Evolutionary conservation across 2,888 invertebrate genomes (phyloP), one percentile per base, ranked within the genome.

Genomic region (Mycalesis mineus): DNA sequence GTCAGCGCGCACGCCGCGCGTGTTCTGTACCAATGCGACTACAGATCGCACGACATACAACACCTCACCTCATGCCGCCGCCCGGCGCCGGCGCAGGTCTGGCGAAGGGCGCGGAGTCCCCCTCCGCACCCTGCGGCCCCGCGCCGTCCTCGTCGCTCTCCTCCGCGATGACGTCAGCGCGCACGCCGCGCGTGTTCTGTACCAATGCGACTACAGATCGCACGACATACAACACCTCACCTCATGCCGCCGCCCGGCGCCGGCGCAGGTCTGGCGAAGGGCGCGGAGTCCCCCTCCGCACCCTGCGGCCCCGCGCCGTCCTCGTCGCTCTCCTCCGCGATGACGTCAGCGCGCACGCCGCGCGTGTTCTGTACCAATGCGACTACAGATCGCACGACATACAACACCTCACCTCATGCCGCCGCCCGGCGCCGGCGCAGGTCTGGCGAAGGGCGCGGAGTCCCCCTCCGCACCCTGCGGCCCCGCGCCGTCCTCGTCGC

Each of bases 81-180:
- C 0, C 31, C 9, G 14, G 15, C 11, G 71, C 68, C 2, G 68
- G 68, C 15, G 64, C 53, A 0, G 77, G 79, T 68, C 78, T 62
- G 0, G 59, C 55, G 33, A 67, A 65, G 9, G 57, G 56, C 7
- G 49, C 48, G 7, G 36, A 1, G 31, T 31, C 15, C 45, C 45
- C 5, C 45, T 39, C 39, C 8, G 33, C 33, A 7, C 33, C 33
- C 33, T 33, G 33, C 33, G 7, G 9, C 61, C 58, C 73, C 29
- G 72, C 80, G 53, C 42, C 63, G 0, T 68, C 67, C 29, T 72
- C 80, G 52, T 78, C 76, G 7, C 75, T 81, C 60, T 91, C 84
- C 66, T 91, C 91, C 0, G 73, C 73, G 65, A 88, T 88, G 69
- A 78, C 75, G 72, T 90, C 92, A 13, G 78, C 84, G 59, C 74